A percentile compares a stretch with the other conserved stretches of the same genome.
Conservation (phyloP, 2,888 invertebrate genomes). For the Protula sp. region DNA sequence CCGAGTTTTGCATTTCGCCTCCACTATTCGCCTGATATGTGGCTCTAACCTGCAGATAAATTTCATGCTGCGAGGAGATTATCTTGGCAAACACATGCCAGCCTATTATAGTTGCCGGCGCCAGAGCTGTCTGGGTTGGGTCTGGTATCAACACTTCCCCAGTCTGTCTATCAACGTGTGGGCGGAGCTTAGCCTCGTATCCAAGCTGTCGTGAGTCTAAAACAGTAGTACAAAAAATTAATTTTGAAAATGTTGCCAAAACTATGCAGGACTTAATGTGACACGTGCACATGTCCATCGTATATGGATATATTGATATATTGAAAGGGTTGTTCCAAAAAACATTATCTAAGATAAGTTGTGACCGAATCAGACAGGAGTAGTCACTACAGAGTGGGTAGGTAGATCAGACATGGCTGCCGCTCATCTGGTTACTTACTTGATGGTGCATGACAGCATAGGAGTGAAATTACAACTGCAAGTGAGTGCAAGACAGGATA, state of each 20-base stretch:
- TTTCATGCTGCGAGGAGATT: slow-evolving; percentile 21
- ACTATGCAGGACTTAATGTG: not conserved
- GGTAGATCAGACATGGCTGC: too few species aligned
- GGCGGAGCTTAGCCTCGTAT: slow-evolving; percentile 25
- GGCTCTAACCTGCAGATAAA: slow-evolving; percentile 17
- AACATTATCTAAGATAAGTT: too few species aligned
- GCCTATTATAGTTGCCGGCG: slow-evolving; percentile 17
- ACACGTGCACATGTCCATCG: not conserved
- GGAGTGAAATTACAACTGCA: too few species aligned
- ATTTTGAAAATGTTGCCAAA: not conserved
- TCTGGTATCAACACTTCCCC: slow-evolving; percentile 21
- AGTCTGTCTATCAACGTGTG: slow-evolving; percentile 7
- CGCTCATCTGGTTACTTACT: too few species aligned
- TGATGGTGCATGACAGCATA: too few species aligned
- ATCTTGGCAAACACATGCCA: slow-evolving; percentile 26
- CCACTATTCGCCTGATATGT: not conserved
- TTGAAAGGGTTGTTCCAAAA: too few species aligned
- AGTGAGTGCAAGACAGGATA: too few species aligned
- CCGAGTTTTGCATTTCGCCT: not conserved
- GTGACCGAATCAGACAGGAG: too few species aligned
- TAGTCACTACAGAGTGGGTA: too few species aligned
- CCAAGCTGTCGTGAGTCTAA: slow-evolving; percentile 24
- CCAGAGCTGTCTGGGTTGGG: slow-evolving; percentile 22
- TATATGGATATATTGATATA: too few species aligned
- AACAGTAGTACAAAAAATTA: not conserved